Conservation (phyloP, 2,113 vertebrate genomes). For the Oreotrochilus melanogaster region DNA sequence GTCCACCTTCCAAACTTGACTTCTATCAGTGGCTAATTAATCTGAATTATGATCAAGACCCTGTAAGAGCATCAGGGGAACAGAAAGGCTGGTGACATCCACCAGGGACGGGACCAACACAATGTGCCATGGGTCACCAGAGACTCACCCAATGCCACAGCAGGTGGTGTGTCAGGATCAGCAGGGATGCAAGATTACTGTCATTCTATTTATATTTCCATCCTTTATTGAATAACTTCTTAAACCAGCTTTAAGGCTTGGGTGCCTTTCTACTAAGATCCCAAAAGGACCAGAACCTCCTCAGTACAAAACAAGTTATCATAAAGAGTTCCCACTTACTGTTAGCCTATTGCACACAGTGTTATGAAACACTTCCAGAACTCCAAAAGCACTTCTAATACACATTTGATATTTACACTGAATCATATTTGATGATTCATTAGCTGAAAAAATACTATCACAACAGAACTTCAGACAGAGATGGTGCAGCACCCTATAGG, state of each 20-base stretch:
- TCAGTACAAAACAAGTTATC: not conserved
- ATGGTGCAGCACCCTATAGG: not conserved
- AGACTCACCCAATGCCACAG: not conserved
- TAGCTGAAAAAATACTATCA: not conserved
- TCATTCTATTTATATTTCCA: not conserved
- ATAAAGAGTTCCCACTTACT: not conserved
- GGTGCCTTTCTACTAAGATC: not conserved
- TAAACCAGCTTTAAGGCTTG: not conserved
- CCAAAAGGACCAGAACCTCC: not conserved
- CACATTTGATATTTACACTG: not conserved
- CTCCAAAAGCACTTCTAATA: not conserved
- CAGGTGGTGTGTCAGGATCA: not conserved
- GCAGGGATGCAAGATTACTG: not conserved
- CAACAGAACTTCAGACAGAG: not conserved
- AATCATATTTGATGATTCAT: not conserved
- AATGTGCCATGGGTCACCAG: not conserved
- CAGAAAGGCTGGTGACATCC: not conserved
- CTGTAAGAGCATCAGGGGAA: not conserved
- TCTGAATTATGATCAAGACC: rapidly evolving
- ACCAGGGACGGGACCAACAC: not conserved
- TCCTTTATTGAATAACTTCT: not conserved
- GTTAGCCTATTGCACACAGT: not conserved
- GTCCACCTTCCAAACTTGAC: not conserved
- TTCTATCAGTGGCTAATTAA: not conserved
- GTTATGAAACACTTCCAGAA: not conserved